Evolutionary conservation across 2,888 invertebrate species (phyloP).

Genomic region (Diaphora mendica): DNA sequence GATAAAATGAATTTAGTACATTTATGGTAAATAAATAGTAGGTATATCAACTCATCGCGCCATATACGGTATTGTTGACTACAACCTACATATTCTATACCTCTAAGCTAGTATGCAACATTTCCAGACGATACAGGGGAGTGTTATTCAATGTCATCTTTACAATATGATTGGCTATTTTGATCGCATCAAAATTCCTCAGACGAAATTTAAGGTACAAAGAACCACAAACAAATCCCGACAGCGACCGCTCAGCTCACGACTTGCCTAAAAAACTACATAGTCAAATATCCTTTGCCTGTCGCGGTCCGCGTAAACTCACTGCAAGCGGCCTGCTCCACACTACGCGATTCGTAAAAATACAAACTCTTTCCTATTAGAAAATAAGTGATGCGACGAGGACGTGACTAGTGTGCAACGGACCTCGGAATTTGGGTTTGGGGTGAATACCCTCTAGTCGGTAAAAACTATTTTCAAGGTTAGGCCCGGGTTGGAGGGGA

Average conservation of each 20-base stretch:
- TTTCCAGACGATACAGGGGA: not conserved
- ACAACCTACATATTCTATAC: not conserved
- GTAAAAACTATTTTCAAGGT: constrained; percentile 87
- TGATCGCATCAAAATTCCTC: constrained; percentile 71
- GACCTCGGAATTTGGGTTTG: constrained; percentile 83
- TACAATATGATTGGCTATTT: constrained; percentile 61
- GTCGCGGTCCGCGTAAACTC: constrained; percentile 74
- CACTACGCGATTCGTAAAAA: constrained; percentile 61
- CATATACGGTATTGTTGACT: not conserved
- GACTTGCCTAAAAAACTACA: constrained; percentile 78
- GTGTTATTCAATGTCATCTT: constrained; percentile 18
- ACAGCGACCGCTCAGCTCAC: constrained; percentile 71
- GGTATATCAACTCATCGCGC: not conserved
- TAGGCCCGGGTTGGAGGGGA: constrained; percentile 82
- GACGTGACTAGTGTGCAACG: constrained; percentile 76
- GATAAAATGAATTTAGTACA: no score
- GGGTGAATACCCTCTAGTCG: constrained; percentile 86
- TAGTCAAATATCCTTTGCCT: constrained; percentile 83
- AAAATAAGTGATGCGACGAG: constrained; percentile 58
- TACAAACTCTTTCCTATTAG: constrained; percentile 66
- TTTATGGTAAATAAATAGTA: not conserved
- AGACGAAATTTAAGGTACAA: constrained; percentile 58
- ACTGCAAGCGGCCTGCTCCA: constrained; percentile 61
- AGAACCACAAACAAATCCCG: constrained; percentile 78
- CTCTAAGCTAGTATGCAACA: not conserved